phyloP scores from a whole-genome alignment of 1,140 invertebrate genomes.

The Brachystomella parvula region DNA sequence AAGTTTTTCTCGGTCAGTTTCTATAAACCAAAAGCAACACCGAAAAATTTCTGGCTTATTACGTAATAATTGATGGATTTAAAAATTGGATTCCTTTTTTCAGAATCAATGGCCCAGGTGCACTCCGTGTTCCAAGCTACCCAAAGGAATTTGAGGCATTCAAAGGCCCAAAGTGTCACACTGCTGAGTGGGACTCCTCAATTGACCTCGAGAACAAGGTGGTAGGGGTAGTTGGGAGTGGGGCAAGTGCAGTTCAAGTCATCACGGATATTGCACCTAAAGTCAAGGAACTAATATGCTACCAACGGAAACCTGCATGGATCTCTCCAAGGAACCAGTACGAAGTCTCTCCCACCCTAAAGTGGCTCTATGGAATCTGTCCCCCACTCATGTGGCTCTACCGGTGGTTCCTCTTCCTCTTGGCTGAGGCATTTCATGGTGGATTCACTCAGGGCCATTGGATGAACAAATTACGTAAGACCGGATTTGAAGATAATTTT shows the following conservation, averaged over 20 bases:
- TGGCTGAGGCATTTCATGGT: neutral
- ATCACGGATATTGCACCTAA: slow-evolving; percentile 25
- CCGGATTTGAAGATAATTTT: neutral
- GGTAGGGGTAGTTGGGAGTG: slow-evolving; percentile 29
- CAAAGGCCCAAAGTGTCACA: neutral
- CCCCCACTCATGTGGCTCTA: slow-evolving; percentile 12
- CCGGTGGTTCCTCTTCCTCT: neutral
- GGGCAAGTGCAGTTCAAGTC: slow-evolving; percentile 29
- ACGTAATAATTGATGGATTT: too few relatives aligned
- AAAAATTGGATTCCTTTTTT: neutral
- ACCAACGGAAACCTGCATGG: slow-evolving; percentile 27
- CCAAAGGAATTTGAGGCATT: slow-evolving; percentile 5
- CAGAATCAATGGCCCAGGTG: slow-evolving; percentile 11
- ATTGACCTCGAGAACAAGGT: slow-evolving; percentile 13
- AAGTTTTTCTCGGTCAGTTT: too few relatives aligned
- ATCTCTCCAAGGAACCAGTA: slow-evolving; percentile 11
- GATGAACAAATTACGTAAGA: neutral
- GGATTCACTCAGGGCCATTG: neutral
- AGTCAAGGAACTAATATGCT: slow-evolving; percentile 25
- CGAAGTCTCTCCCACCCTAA: neutral
- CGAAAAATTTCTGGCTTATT: too few relatives aligned
- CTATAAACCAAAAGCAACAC: too few relatives aligned
- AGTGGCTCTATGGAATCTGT: slow-evolving; percentile 10
- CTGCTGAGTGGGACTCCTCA: neutral
- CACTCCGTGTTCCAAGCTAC: neutral